Conservation (phyloP, 2,113 vertebrate genomes). For the Pao palembangensis region DNA sequence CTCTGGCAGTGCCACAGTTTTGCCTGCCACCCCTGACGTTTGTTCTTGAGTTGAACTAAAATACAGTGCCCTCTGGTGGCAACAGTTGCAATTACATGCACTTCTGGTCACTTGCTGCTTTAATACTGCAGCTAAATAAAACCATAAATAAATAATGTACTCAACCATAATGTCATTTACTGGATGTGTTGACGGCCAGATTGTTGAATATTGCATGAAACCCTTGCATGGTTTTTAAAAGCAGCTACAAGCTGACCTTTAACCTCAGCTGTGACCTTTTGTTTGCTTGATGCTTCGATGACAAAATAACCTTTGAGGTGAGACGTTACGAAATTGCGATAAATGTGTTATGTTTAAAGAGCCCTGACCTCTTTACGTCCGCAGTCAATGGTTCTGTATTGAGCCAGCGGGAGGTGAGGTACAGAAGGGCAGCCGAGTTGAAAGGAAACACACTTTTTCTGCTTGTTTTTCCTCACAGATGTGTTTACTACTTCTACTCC, state of each 20-base stretch:
- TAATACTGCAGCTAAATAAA: too few relatives aligned
- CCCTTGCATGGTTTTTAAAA: too few relatives aligned
- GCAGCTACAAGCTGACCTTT: background rate
- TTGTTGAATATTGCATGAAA: too few relatives aligned
- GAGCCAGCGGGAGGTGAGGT: conserved; percentile 4
- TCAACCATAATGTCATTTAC: too few relatives aligned
- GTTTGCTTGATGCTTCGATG: background rate
- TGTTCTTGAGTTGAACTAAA: background rate
- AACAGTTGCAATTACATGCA: too few relatives aligned
- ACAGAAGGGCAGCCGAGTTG: conserved; percentile 10
- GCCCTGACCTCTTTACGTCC: background rate
- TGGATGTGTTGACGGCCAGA: background rate
- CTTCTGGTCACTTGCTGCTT: too few relatives aligned
- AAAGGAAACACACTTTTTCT: conserved; percentile 2
- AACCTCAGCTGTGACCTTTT: background rate
- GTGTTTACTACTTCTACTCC: too few relatives aligned
- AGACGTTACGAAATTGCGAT: background rate
- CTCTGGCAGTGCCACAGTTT: too few relatives aligned
- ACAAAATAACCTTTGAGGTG: background rate
- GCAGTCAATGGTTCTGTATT: background rate
- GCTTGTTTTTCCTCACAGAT: too few relatives aligned
- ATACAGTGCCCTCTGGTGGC: background rate
- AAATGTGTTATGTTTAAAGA: background rate
- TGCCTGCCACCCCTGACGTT: background rate
- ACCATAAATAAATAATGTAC: too few relatives aligned